Percentiles rank a stretch among this genome's conserved stretches.
These are phyloP conservation scores for Coregonus clupeaformis DNA, from an alignment of 2,113 vertebrate genomes.

Conservation along the genomic window DNA sequence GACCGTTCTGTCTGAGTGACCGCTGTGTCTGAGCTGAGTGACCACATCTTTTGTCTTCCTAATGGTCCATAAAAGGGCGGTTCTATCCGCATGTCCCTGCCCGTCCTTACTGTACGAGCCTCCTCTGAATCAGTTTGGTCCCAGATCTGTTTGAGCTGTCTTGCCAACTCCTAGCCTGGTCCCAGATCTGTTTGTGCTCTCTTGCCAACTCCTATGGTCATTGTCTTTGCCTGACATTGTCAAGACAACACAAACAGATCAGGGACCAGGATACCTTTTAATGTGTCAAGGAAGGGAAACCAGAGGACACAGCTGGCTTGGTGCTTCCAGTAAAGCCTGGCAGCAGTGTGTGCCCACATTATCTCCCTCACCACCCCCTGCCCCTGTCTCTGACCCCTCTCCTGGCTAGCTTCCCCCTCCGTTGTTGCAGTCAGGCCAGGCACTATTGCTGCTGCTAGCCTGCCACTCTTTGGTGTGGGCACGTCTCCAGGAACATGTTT, in stretches of 20 bases:
- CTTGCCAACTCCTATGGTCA: no score
- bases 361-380: background rate
- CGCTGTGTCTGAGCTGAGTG: no score
- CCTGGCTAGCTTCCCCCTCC: background rate
- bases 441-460: background rate
- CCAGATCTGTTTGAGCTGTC: no score
- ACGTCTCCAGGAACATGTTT: background rate
- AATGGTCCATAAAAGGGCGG: background rate
- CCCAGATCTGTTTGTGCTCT: background rate
- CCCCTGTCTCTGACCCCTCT: background rate
- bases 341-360: background rate
- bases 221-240: no score
- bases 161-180: no score
- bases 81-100: no score
- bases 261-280: background rate
- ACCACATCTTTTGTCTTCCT: background rate
- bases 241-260: no score
- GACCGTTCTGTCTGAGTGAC: no score
- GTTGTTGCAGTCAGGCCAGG: background rate
- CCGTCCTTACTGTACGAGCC: no score
- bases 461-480: background rate
- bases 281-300: conserved; percentile 1
- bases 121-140: background rate
- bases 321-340: background rate
- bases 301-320: conserved; percentile 4